Evolutionary conservation across 2,113 vertebrate genomes (phyloP).

Genomic region (Psittacara wagleri): DNA sequence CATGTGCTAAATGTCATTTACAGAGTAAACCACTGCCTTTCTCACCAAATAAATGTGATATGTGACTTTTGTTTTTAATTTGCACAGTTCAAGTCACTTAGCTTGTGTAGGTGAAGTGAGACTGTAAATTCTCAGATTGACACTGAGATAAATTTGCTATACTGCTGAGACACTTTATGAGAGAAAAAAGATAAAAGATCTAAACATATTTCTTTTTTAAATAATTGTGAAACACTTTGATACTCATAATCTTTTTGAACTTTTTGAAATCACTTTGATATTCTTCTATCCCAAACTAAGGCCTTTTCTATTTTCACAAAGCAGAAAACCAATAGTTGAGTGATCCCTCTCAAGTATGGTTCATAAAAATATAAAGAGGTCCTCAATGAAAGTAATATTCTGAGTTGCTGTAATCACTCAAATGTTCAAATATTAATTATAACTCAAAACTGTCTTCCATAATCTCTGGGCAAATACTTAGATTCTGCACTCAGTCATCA

Average conservation of each 20-base stretch:
- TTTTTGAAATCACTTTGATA: not conserved
- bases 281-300: not conserved
- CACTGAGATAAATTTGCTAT: rapidly evolving
- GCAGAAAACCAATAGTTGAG: not conserved
- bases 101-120: not conserved
- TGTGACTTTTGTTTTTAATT: not conserved
- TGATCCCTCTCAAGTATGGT: not conserved
- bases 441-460: not conserved
- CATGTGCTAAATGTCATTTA: not conserved
- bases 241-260: not conserved
- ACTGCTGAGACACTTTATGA: not conserved
- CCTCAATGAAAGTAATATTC: not conserved
- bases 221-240: not conserved
- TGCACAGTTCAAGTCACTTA: not conserved
- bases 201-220: not conserved
- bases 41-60: not conserved
- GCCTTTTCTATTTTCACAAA: not conserved
- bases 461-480: not conserved
- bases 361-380: not conserved
- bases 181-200: not conserved
- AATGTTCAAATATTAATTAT: not conserved
- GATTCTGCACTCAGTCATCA: not conserved
- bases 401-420: not conserved
- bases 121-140: not conserved
- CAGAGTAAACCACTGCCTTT: not conserved